Evolutionary conservation across 2,797 vertebrate genomes (phyloP).

Genomic region (Enteromius mattozi): DNA sequence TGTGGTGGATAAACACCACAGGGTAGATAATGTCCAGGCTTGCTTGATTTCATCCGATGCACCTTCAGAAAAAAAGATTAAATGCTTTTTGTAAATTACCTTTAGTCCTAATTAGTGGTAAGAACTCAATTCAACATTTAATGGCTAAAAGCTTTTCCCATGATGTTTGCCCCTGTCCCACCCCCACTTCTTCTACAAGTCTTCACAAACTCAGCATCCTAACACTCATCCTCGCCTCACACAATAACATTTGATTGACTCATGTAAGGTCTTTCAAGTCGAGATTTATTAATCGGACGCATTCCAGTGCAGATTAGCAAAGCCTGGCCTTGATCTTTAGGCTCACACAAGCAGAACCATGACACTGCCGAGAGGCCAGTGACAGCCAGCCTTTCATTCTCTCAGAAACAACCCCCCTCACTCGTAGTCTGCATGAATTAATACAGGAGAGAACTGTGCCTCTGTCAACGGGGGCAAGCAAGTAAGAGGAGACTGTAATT

Average conservation of each 20-base stretch:
- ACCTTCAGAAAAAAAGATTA: background rate
- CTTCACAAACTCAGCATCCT: conserved; percentile 13
- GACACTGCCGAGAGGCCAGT: conserved; percentile 41
- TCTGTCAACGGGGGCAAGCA: conserved; percentile 43
- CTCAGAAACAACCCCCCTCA: conserved; percentile 14
- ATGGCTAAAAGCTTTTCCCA: conserved; percentile 28
- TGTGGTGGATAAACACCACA: conserved; percentile 25
- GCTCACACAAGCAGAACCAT: conserved; percentile 49
- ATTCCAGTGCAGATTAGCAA: conserved; percentile 64
- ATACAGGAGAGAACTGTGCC: conserved; percentile 35
- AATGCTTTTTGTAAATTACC: background rate
- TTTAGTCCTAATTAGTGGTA: conserved; percentile 26
- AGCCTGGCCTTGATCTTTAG: conserved; percentile 54
- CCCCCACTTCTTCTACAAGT: conserved; percentile 38
- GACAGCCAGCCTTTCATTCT: conserved; percentile 45
- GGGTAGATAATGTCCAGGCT: conserved; percentile 39
- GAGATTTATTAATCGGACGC: conserved; percentile 62
- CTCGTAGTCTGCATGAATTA: conserved; percentile 28
- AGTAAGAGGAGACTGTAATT: conserved; percentile 59
- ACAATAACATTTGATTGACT: conserved; percentile 55
- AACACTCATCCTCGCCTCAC: conserved; percentile 30
- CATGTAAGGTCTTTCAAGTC: conserved; percentile 57
- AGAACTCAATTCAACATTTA: conserved; percentile 1
- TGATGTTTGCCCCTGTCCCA: conserved; percentile 20
- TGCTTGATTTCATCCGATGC: background rate